Base-by-base conservation (phyloP, 1,140 invertebrate species). In the Formica selysi region DNA sequence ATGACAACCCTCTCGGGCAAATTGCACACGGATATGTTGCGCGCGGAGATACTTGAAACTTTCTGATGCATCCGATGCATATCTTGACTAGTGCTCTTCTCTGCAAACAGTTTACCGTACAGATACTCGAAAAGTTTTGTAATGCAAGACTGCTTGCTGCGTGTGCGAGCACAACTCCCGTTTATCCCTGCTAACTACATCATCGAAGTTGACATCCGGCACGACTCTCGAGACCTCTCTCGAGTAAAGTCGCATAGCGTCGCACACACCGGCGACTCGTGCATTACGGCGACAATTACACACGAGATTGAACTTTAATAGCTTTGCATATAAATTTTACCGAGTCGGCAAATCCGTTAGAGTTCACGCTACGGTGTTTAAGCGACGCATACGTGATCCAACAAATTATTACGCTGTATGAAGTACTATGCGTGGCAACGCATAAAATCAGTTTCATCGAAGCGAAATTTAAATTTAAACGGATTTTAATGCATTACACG, bases 221-320 rank as follows among this genome's bases (percentile, higher is more conserved):
- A 26, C 6, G 26, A 74, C 54, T 73, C 67, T 59, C 6, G 76
- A 68, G 44, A 68, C 5, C 16, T 73, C 38, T 87, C 54, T 68
- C 62, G 57, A 68, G 19, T 41, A 61, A 73, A 62, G n/a, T 74
- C 67, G n/a, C 41, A 32, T 26, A 67, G 22, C 19, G 62, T 67
- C n/a, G 5, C 44, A 38, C 54, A 38, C 38, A n/a, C 22, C 54
- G 59, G 13, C 65, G 29, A 57, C 22, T 2, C 19, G 26, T 67
- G 65, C 13, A 68, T 44, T 54, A 61, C 10, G 41, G 10, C 67
- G n/a, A 73, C 44, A 22, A 79, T 74, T 71, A 61, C 68, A 73
- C 54, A 38, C 54, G 29, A 57, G 38, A 83, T 83, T 62, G 54
- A 73, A 83, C 51, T 74, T 83, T 74, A 83, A 83, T 83, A n/a